Evolutionary conservation across 1,140 invertebrate genomes (phyloP).

Genomic region (Asobara japonica): DNA sequence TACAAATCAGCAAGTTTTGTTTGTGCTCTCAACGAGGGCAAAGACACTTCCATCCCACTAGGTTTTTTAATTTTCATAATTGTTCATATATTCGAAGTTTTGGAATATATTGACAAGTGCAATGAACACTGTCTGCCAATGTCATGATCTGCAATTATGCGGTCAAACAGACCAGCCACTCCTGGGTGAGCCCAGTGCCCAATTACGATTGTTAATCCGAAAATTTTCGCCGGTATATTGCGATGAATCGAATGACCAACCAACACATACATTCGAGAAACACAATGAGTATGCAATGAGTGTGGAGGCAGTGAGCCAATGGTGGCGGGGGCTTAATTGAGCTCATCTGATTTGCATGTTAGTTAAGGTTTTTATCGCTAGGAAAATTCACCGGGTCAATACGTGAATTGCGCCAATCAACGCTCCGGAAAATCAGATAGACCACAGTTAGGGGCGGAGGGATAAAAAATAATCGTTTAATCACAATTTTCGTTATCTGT

Average conservation of each 20-base stretch:
- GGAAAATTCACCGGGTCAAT: constrained; percentile 3
- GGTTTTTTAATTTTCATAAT: no score
- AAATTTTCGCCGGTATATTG: background rate
- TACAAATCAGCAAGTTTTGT: no score
- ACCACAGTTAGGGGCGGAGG: background rate
- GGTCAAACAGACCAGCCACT: constrained; percentile 14
- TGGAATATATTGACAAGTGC: background rate
- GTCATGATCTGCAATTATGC: constrained; percentile 19
- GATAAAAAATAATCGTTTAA: background rate
- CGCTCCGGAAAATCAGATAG: constrained; percentile 3
- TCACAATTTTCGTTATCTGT: background rate
- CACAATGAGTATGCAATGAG: constrained; percentile 3
- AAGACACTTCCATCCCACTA: no score
- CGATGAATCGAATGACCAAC: background rate
- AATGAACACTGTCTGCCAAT: constrained; percentile 13
- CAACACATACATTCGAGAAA: background rate
- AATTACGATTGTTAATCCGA: constrained; percentile 25
- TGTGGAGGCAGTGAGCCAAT: background rate
- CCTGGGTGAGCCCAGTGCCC: background rate
- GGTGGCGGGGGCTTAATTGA: background rate
- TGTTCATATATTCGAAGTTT: no score
- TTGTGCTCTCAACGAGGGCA: no score
- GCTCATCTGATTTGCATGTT: constrained; percentile 3
- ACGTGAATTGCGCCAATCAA: background rate
- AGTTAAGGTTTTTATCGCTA: background rate